These are phyloP conservation scores for Scaptomyza montana DNA, from an alignment of 1,140 invertebrate genomes.

Conservation along the genomic window DNA sequence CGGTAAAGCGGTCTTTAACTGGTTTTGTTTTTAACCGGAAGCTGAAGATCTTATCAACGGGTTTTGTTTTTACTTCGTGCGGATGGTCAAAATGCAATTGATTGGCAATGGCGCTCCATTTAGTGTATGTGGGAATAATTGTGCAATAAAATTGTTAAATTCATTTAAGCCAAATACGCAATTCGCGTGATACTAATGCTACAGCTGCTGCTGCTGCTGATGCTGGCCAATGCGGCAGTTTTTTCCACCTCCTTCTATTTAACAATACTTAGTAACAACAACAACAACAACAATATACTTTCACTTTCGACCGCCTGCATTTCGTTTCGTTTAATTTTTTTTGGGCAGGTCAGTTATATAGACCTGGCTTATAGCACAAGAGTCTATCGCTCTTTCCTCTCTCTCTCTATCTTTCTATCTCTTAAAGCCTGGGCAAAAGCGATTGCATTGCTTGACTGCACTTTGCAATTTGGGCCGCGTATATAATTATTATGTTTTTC, in stretches of 20 bases:
- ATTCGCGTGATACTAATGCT: slow-evolving; percentile 45
- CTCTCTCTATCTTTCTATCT: not conserved
- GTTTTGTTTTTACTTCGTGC: slow-evolving; percentile 25
- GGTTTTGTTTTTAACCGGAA: slow-evolving; percentile 42
- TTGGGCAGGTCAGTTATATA: slow-evolving; percentile 74
- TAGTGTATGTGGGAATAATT: not conserved
- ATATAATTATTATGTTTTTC: slow-evolving; percentile 64
- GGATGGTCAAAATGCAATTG: slow-evolving; percentile 48
- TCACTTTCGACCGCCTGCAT: slow-evolving; percentile 62
- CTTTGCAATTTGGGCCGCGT: slow-evolving; percentile 67
- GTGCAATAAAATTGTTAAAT: slow-evolving; percentile 74
- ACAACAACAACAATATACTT: slow-evolving; percentile 56
- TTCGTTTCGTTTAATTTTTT: slow-evolving; percentile 25
- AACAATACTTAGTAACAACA: slow-evolving; percentile 25
- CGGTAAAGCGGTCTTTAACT: slow-evolving; percentile 18
- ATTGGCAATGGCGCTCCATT: slow-evolving; percentile 42
- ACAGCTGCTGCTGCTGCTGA: slow-evolving; percentile 11
- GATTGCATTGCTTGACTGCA: slow-evolving; percentile 66
- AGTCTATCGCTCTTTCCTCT: not conserved
- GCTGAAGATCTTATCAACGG: slow-evolving; percentile 34
- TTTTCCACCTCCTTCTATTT: slow-evolving; percentile 44
- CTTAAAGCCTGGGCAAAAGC: slow-evolving; percentile 8
- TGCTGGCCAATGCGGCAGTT: slow-evolving; percentile 57
- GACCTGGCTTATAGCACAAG: slow-evolving; percentile 41
- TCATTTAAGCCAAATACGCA: slow-evolving; percentile 43